phyloP scores from a whole-genome alignment of 2,797 vertebrate species.

The Bothrops alternatus region DNA sequence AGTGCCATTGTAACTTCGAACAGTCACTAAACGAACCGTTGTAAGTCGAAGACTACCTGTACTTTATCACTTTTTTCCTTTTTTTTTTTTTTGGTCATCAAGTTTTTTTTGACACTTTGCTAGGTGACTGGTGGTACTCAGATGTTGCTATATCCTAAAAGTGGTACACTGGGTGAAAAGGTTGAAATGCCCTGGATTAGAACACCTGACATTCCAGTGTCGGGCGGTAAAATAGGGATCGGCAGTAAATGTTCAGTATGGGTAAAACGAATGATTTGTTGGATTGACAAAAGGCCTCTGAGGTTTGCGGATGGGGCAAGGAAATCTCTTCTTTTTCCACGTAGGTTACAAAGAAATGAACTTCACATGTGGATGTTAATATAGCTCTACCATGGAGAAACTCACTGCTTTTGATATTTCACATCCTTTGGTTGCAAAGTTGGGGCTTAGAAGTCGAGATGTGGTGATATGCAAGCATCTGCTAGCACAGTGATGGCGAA shows the following conservation, averaged over 20 bases:
- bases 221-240: background rate
- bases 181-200: background rate
- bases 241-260: background rate
- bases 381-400: background rate
- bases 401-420: background rate
- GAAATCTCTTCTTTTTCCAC: background rate
- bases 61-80: too few relatives aligned
- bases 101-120: too few relatives aligned
- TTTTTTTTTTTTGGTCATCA: too few relatives aligned
- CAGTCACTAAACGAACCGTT: too few relatives aligned
- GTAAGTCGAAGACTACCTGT: too few relatives aligned
- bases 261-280: background rate
- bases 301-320: background rate
- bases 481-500: conserved; percentile 21
- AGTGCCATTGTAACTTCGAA: too few relatives aligned
- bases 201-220: background rate
- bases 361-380: too few relatives aligned
- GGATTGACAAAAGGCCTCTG: background rate
- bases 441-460: background rate
- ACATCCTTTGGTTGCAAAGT: background rate
- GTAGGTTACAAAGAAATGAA: background rate
- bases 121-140: too few relatives aligned
- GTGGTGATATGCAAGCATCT: background rate
- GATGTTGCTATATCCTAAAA: too few relatives aligned
- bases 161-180: too few relatives aligned